Evolutionary conservation across 2,888 invertebrate species (phyloP).

Genomic region (Tachystola acroxantha): DNA sequence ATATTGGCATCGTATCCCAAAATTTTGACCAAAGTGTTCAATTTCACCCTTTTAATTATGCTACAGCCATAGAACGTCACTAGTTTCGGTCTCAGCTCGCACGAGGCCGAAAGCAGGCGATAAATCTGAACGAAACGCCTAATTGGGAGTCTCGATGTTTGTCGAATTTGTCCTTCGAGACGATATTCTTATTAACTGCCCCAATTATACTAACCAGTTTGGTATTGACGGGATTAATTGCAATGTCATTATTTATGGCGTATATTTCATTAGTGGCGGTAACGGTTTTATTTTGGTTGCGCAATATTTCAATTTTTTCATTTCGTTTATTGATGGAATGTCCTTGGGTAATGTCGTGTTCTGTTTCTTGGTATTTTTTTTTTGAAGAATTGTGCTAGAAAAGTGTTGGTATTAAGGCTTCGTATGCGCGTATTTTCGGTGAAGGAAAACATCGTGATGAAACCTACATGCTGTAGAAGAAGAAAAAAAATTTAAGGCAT

Average conservation of each 20-base stretch:
- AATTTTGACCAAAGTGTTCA: too few species aligned
- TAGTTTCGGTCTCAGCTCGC: slow-evolving; percentile 10
- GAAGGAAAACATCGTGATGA: too few species aligned
- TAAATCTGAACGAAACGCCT: slow-evolving; percentile 35
- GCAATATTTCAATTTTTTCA: neutral
- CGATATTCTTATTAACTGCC: slow-evolving; percentile 27
- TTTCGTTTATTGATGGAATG: neutral
- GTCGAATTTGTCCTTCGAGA: slow-evolving; percentile 37
- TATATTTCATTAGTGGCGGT: slow-evolving; percentile 1
- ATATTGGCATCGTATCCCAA: too few species aligned
- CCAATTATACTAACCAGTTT: slow-evolving; percentile 31
- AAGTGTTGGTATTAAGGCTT: too few species aligned
- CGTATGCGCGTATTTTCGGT: too few species aligned
- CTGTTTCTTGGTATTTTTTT: too few species aligned
- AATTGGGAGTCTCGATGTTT: slow-evolving; percentile 36
- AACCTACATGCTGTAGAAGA: too few species aligned
- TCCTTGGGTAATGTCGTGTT: neutral
- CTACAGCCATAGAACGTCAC: neutral
- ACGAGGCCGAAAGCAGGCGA: slow-evolving; percentile 18
- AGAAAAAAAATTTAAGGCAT: too few species aligned
- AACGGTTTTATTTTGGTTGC: neutral
- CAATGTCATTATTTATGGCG: slow-evolving; percentile 5
- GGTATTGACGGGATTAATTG: slow-evolving; percentile 13
- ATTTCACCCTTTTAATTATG: too few species aligned
- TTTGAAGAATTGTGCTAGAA: too few species aligned